phyloP scores from a whole-genome alignment of 2,888 invertebrate species.

The Dynastes maya region DNA sequence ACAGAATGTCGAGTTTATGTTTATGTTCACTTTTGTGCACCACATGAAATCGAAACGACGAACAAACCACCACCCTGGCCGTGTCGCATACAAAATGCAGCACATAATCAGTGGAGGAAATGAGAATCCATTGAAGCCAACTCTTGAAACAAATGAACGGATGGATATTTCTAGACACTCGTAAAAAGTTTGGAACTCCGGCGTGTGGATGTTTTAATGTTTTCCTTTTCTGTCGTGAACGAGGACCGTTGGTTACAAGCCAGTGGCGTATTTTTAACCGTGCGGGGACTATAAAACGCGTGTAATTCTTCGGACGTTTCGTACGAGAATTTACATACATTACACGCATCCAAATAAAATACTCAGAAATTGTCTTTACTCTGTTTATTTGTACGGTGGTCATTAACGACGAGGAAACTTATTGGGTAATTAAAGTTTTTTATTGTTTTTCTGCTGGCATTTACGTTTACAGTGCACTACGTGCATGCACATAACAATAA shows the following conservation, averaged over 20 bases:
- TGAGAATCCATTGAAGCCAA: slow-evolving; percentile 67
- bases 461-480: slow-evolving; percentile 9
- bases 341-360: slow-evolving; percentile 42
- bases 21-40: slow-evolving; percentile 47
- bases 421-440: slow-evolving; percentile 37
- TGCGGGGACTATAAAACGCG: slow-evolving; percentile 41
- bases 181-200: slow-evolving; percentile 46
- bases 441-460: slow-evolving; percentile 12
- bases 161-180: slow-evolving; percentile 48
- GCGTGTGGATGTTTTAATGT: slow-evolving; percentile 47
- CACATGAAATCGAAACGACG: slow-evolving; percentile 47
- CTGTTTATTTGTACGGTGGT: slow-evolving; percentile 41
- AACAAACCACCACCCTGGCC: slow-evolving; percentile 42
- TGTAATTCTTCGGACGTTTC: slow-evolving; percentile 45
- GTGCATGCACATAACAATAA: slow-evolving; percentile 8
- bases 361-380: slow-evolving; percentile 33
- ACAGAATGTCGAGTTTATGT: slow-evolving; percentile 41
- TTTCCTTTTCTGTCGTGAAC: slow-evolving; percentile 46
- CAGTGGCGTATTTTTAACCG: slow-evolving; percentile 46
- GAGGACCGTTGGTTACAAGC: slow-evolving; percentile 32
- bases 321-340: slow-evolving; percentile 46
- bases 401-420: slow-evolving; percentile 41
- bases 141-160: slow-evolving; percentile 61
- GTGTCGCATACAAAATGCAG: slow-evolving; percentile 62
- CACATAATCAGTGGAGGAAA: slow-evolving; percentile 66